Conservation (phyloP, 2,113 vertebrate genomes). For the Machaerirhynchus nigripectus region DNA sequence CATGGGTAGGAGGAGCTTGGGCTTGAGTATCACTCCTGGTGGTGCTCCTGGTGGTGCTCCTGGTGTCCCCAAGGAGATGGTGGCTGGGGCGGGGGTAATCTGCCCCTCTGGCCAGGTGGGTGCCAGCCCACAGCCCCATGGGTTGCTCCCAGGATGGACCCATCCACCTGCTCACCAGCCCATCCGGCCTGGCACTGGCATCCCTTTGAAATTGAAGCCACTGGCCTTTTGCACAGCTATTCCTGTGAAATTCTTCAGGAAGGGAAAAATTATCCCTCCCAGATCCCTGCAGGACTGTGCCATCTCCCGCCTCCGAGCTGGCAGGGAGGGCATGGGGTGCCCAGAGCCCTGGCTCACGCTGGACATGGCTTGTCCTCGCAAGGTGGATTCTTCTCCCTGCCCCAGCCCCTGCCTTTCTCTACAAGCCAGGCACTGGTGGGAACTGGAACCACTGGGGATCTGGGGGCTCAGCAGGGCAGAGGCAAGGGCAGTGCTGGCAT, state of each 20-base stretch:
- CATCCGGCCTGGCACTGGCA: background rate
- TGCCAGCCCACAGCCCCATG: background rate
- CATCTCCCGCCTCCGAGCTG: background rate
- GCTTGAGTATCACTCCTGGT: background rate
- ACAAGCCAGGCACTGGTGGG: accelerated
- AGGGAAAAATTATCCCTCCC: slow-evolving; percentile 1
- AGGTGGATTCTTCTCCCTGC: background rate
- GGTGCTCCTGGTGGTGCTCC: background rate
- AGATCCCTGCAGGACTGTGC: background rate
- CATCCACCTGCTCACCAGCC: background rate
- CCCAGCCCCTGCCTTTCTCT: background rate
- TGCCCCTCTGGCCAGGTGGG: accelerated
- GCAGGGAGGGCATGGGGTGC: background rate
- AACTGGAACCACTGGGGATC: background rate
- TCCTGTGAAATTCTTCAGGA: slow-evolving; percentile 59
- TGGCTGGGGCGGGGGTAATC: background rate
- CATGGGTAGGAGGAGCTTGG: accelerated
- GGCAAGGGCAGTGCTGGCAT: background rate
- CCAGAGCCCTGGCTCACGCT: accelerated
- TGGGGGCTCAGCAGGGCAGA: accelerated
- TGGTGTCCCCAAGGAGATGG: background rate
- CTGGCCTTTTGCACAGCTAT: background rate
- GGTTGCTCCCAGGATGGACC: background rate
- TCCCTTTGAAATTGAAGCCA: slow-evolving; percentile 44
- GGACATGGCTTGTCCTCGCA: accelerated